Conservation (phyloP, 37 sponge, comb jelly and placozoan genomes). For the Haliclona indistincta region DNA sequence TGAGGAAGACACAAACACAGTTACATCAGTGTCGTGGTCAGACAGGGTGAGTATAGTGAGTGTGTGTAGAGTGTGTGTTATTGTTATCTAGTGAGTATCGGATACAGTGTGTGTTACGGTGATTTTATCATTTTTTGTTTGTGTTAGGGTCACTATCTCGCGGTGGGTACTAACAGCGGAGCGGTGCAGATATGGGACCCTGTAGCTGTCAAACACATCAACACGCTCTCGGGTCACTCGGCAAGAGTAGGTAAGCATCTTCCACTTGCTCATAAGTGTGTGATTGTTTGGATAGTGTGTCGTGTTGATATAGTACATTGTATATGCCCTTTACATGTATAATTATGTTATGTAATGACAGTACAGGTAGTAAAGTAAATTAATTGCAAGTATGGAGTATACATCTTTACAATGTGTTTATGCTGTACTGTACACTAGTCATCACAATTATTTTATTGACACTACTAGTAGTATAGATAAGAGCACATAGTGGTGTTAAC, state of each 20-base stretch:
- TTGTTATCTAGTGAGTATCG: background rate
- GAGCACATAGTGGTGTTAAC: no score
- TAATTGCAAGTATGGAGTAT: no score
- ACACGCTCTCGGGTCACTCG: conserved; percentile 61
- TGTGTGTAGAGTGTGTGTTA: background rate
- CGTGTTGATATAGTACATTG: background rate
- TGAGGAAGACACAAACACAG: conserved; percentile 48
- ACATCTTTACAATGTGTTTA: no score
- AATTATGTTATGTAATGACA: no score
- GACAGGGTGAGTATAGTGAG: conserved; percentile 46
- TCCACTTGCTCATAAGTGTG: no score
- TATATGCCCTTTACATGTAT: no score
- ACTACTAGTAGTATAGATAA: no score
- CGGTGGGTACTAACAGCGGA: conserved; percentile 77
- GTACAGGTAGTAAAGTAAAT: no score
- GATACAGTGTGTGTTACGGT: background rate
- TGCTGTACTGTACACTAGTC: no score
- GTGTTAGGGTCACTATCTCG: conserved; percentile 61
- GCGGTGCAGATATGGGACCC: conserved; percentile 90
- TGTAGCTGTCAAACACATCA: conserved; percentile 38
- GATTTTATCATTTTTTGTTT: background rate
- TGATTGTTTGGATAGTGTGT: background rate
- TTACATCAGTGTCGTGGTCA: conserved; percentile 90
- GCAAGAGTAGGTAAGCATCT: conserved; percentile 63
- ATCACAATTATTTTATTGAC: no score